A percentile compares a stretch with the other conserved stretches of the same genome.
These are phyloP conservation scores for Myotis planiceps DNA, from an alignment of 2,797 vertebrate genomes.

Conservation along the genomic window DNA sequence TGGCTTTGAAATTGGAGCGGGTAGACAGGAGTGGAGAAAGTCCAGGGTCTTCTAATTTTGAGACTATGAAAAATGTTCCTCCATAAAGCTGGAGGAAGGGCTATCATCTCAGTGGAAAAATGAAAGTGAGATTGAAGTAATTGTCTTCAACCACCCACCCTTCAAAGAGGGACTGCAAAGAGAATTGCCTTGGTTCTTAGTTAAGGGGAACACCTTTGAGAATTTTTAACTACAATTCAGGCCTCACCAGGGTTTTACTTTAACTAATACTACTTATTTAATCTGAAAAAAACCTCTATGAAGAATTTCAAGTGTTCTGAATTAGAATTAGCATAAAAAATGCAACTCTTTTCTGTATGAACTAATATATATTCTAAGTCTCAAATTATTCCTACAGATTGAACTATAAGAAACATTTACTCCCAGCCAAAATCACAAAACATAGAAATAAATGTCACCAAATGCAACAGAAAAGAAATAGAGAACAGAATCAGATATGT, in stretches of 20 bases:
- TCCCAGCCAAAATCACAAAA: neutral
- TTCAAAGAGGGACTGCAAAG: neutral
- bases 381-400: conserved; percentile 21
- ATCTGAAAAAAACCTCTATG: neutral
- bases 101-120: neutral
- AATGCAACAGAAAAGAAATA: neutral
- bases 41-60: neutral
- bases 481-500: neutral
- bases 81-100: neutral
- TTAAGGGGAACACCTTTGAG: neutral
- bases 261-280: conserved; percentile 1
- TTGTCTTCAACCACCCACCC: neutral
- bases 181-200: neutral
- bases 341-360: neutral
- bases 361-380: neutral
- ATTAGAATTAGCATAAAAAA: conserved; percentile 9
- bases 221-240: neutral
- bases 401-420: neutral
- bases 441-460: neutral
- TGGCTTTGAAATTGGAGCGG: neutral
- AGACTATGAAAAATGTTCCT: neutral
- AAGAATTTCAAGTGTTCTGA: neutral
- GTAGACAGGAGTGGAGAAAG: neutral
- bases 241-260: neutral
- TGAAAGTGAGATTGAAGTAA: neutral